Conservation (phyloP, 30 jellyfish, hydroid and myxozoan genomes). For the Rhopilema esculentum region DNA sequence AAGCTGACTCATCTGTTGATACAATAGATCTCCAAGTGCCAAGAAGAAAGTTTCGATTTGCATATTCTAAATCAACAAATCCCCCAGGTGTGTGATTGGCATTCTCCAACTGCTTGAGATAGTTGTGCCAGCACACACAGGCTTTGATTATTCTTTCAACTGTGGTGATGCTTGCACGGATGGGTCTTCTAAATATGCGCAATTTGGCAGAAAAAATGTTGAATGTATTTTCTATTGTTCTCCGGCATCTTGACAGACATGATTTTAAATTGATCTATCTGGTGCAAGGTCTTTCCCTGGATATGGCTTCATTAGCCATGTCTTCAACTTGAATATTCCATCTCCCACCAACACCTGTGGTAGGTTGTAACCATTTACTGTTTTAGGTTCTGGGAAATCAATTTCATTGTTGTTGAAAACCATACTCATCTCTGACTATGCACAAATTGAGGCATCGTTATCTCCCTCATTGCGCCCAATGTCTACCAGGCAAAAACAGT, state of each 20-base stretch:
- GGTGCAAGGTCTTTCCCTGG: slow-evolving; percentile 1
- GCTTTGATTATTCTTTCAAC: slow-evolving; percentile 24
- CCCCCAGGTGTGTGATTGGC: slow-evolving; percentile 16
- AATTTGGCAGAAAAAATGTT: slow-evolving; percentile 1
- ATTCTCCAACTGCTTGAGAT: slow-evolving; percentile 21
- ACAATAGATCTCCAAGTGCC: slow-evolving; percentile 12
- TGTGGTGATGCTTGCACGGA: slow-evolving; percentile 6
- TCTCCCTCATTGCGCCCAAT: slow-evolving; percentile 51
- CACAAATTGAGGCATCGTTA: slow-evolving; percentile 43
- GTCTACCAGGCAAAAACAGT: slow-evolving; percentile 36
- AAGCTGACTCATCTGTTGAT: background rate
- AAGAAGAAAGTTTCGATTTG: background rate
- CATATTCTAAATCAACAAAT: background rate
- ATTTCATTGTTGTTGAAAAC: slow-evolving; percentile 14
- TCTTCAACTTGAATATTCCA: background rate
- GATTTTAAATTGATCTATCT: slow-evolving; percentile 4
- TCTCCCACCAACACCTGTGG: slow-evolving; percentile 3
- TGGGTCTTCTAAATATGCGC: slow-evolving; percentile 39
- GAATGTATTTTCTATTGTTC: slow-evolving; percentile 29
- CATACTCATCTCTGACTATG: slow-evolving; percentile 32
- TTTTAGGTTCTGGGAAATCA: slow-evolving; percentile 1
- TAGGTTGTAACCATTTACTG: background rate
- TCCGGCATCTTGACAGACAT: slow-evolving; percentile 3
- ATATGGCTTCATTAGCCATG: slow-evolving; percentile 43
- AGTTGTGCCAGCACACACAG: slow-evolving; percentile 44